These are phyloP conservation scores for Myocastor coypus DNA, from an alignment of 2,113 vertebrate genomes.

Conservation along the genomic window DNA sequence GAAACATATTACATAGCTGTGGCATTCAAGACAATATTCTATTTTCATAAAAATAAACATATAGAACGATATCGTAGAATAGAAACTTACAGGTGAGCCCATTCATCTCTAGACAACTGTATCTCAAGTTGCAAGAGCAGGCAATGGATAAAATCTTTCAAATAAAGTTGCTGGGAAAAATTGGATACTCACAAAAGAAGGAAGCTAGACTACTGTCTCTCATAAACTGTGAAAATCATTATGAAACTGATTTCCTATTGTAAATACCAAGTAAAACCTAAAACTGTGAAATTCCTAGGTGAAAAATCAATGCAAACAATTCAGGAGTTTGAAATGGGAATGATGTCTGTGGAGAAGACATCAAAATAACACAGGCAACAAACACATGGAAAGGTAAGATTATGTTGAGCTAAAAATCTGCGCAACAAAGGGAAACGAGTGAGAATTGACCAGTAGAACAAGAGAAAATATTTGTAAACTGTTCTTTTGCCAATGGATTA, in stretches of 20 bases:
- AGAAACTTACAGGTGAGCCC: not conserved
- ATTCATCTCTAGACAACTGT: not conserved
- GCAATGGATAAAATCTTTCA: not conserved
- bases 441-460: not conserved
- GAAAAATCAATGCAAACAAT: not conserved
- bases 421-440: not conserved
- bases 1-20: not conserved
- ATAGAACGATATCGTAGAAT: not conserved
- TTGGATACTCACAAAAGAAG: not conserved
- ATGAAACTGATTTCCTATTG: not conserved
- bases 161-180: not conserved
- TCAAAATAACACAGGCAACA: not conserved
- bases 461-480: not conserved
- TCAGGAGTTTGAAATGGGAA: not conserved
- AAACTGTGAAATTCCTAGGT: not conserved
- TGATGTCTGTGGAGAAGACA: not conserved
- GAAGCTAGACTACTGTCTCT: not conserved
- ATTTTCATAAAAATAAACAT: not conserved
- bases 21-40: not conserved
- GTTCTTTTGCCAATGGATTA: not conserved
- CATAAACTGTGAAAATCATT: not conserved
- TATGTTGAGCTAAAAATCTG: not conserved
- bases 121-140: not conserved
- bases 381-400: not conserved
- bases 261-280: not conserved